Conservation (phyloP, 2,888 invertebrate species). For the Lithophane leautieri region DNA sequence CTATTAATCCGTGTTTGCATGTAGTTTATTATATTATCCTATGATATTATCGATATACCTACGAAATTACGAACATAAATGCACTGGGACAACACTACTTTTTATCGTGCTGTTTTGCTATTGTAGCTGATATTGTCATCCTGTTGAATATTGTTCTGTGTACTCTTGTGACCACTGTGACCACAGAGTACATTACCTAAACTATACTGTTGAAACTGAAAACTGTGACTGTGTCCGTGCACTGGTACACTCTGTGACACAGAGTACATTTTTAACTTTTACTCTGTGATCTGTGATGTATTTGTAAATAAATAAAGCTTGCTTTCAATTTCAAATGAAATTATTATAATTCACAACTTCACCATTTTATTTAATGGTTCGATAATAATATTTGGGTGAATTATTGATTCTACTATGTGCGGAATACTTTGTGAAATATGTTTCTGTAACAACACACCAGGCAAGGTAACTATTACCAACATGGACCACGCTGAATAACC, state of each 20-base stretch:
- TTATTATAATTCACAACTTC: neutral
- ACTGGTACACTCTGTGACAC: too few species aligned
- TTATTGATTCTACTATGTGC: conserved; percentile 79
- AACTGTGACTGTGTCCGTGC: too few species aligned
- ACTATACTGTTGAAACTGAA: too few species aligned
- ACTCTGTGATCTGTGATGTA: conserved; percentile 1
- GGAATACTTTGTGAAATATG: conserved; percentile 89
- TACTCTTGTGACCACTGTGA: too few species aligned
- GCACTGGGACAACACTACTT: neutral
- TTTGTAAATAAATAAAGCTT: conserved; percentile 10
- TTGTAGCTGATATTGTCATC: too few species aligned
- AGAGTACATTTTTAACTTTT: neutral
- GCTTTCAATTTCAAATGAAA: too few species aligned
- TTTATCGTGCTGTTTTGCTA: neutral
- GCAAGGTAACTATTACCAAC: conserved; percentile 61
- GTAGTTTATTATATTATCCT: too few species aligned
- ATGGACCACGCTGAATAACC: conserved; percentile 15
- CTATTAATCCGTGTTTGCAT: neutral
- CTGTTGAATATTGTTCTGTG: too few species aligned
- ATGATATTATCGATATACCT: neutral
- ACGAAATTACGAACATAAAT: neutral
- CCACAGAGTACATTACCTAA: too few species aligned
- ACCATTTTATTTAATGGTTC: neutral
- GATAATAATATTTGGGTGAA: neutral
- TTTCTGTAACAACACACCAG: conserved; percentile 60